Conservation (phyloP, 2,797 vertebrate species). For the Phylloscopus collybita region DNA sequence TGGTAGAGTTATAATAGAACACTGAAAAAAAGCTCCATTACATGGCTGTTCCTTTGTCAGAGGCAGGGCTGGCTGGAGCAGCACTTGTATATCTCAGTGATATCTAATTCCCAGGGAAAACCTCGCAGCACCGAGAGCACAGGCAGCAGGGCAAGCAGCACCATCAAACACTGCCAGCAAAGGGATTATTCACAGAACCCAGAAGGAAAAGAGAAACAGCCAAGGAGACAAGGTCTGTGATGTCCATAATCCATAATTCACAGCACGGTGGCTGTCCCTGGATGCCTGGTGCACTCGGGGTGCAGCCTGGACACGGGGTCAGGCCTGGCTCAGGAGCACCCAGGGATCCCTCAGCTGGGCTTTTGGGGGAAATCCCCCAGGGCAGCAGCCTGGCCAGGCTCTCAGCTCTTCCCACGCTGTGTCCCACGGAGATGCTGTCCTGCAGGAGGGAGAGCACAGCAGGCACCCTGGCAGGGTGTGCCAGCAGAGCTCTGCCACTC, state of each 20-base stretch:
- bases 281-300: not conserved
- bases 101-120: not conserved
- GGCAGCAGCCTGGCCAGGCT: not conserved
- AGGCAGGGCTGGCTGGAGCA: not conserved
- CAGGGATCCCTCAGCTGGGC: no score
- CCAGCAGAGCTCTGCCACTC: not conserved
- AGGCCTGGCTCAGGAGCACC: not conserved
- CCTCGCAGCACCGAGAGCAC: not conserved
- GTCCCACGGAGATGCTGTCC: fast-evolving
- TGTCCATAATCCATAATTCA: not conserved
- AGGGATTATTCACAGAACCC: not conserved
- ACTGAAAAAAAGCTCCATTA: not conserved
- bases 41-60: not conserved
- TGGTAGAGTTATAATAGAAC: slow-evolving; percentile 11
- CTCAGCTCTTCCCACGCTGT: fast-evolving
- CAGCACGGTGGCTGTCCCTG: fast-evolving
- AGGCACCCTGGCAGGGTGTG: fast-evolving
- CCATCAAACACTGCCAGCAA: not conserved
- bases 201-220: no score
- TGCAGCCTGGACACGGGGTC: fast-evolving
- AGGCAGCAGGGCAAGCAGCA: not conserved
- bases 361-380: not conserved
- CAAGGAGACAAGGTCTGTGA: fast-evolving
- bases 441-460: fast-evolving
- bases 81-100: slow-evolving; percentile 7